Conservation (phyloP, 1,140 invertebrate genomes). For the Brachionus koreanus region DNA sequence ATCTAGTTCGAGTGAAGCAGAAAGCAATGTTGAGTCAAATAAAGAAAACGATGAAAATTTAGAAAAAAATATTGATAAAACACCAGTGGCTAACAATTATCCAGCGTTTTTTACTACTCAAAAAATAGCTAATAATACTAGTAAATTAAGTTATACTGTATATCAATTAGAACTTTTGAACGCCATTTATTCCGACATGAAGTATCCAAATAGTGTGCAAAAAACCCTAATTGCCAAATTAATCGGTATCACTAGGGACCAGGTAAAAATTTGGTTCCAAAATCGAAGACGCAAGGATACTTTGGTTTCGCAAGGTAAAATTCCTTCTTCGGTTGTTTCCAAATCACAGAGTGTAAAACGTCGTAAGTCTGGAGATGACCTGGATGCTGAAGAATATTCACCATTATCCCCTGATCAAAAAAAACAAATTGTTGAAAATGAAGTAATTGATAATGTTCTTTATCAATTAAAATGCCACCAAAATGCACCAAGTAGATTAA, state of each 20-base stretch:
- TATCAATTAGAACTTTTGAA: constrained; percentile 56
- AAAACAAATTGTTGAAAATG: constrained; percentile 24
- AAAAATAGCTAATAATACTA: constrained; percentile 35
- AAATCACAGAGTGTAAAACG: constrained; percentile 11
- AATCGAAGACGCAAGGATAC: constrained; percentile 41
- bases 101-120: constrained; percentile 42
- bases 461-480: constrained; percentile 34
- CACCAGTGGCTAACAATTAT: constrained; percentile 1
- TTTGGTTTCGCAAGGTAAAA: constrained; percentile 40
- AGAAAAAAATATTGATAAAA: not conserved
- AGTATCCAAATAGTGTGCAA: constrained; percentile 57
- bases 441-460: constrained; percentile 34
- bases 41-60: constrained; percentile 17
- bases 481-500: constrained; percentile 44
- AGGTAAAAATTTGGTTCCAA: constrained; percentile 53
- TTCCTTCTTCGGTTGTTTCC: constrained; percentile 18
- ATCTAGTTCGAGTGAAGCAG: constrained; percentile 8
- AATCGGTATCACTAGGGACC: constrained; percentile 55
- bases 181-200: constrained; percentile 52
- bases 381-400: not conserved
- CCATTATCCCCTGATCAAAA: constrained; percentile 30
- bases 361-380: not conserved
- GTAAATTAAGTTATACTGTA: constrained; percentile 48
- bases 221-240: constrained; percentile 56
- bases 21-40: not conserved